Base-by-base conservation (phyloP, 2,888 invertebrate species). In the Cantharis rustica region DNA sequence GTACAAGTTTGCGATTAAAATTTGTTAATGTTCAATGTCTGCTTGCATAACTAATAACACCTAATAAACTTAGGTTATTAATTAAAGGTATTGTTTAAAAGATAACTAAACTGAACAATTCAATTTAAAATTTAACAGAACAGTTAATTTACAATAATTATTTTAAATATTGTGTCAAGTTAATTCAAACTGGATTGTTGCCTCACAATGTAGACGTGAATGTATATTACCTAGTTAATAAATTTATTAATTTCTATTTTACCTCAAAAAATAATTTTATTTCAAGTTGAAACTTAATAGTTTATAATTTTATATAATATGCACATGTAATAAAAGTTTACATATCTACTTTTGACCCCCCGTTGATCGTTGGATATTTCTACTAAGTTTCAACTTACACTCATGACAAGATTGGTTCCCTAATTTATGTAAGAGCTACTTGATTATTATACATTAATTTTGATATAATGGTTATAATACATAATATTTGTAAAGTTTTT, bases 321-420 rank as follows among this genome's bases (percentile, higher is more conserved):
- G 81, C 81, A 80, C 80, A n/a, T 66, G 80, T 82, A 84, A 84
- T 84, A 84, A 84, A 84, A 84, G 69, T 82, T 83, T 83, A 83
- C 84, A 79, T 83, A 82, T 83, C 82, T 81, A 78, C 81, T 69
- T 75, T 77, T 81, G 83, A 80, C 83, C 83, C 82, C 86, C 85
- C 80, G 81, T 83, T 75, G 85, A 69, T 81, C 77, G 77, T 78
- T 79, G 76, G 83, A 81, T 81, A 82, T 82, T 83, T 84, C 83
- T 79, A 81, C 84, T 80, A 77, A 83, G 84, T 85, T 83, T 85
- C 85, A 84, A 78, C 84, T 85, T 85, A 85, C 86, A 82, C 82
- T 84, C 82, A 80, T 81, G 84, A 82, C 82, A 84, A 81, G 81
- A 83, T 84, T 81, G 17, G 17, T 84, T 80, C 81, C 71, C 80